Conservation (phyloP, 2,113 vertebrate species). For the Dromas ardeola region DNA sequence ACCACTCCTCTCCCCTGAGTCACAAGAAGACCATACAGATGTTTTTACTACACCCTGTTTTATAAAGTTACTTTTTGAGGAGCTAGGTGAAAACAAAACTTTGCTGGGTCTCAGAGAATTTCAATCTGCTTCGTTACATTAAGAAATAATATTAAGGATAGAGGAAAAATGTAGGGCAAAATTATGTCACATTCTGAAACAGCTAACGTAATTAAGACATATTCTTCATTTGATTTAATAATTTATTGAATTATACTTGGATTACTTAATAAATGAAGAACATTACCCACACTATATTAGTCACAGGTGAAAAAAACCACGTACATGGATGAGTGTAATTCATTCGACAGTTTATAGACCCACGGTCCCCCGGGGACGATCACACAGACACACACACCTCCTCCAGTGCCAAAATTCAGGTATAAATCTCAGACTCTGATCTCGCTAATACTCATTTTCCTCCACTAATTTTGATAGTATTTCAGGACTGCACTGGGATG, state of each 20-base stretch:
- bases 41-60: neutral
- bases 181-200: neutral
- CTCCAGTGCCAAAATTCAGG: neutral
- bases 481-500: neutral
- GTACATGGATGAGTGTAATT: neutral
- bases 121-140: neutral
- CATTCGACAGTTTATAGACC: neutral
- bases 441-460: neutral
- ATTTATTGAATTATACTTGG: constrained; percentile 5
- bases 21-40: neutral
- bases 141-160: neutral
- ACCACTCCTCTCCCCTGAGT: neutral
- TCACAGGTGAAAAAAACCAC: neutral
- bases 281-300: neutral
- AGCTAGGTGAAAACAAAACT: neutral
- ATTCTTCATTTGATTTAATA: neutral
- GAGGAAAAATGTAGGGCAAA: neutral
- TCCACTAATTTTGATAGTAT: neutral
- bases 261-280: constrained; percentile 22
- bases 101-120: neutral
- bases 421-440: neutral
- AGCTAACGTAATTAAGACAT: constrained; percentile 11
- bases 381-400: neutral
- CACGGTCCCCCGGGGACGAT: neutral
- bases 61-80: neutral